Conservation (phyloP, 2,888 invertebrate species). For the Conomelus anceps region DNA sequence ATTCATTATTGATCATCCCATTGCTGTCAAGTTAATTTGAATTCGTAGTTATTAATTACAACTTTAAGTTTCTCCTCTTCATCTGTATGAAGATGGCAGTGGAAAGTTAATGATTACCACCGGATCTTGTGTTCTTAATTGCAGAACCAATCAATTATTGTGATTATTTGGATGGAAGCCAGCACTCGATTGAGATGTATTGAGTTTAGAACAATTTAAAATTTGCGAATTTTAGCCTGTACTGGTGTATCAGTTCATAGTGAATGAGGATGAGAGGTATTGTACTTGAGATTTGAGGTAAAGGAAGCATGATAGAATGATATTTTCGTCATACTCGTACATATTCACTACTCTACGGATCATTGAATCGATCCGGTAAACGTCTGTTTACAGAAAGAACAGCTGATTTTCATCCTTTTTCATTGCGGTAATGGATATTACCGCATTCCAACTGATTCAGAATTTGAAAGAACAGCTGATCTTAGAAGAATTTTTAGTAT, state of each 20-base stretch:
- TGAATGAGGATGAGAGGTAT: background rate
- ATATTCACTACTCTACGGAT: no score
- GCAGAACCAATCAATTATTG: background rate
- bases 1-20: background rate
- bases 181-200: background rate
- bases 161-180: background rate
- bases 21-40: background rate
- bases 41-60: background rate
- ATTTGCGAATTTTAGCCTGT: background rate
- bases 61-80: background rate
- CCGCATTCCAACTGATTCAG: no score
- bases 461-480: no score
- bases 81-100: background rate
- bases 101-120: background rate
- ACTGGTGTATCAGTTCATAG: background rate
- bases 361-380: no score
- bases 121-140: background rate
- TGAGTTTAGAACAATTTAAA: background rate
- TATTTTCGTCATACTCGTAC: no score
- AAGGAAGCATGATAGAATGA: no score
- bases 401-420: no score
- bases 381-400: no score
- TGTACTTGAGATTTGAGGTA: no score
- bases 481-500: no score
- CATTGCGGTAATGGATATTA: no score